phyloP scores from a whole-genome alignment of 2,113 vertebrate species.

The Apus apus region DNA sequence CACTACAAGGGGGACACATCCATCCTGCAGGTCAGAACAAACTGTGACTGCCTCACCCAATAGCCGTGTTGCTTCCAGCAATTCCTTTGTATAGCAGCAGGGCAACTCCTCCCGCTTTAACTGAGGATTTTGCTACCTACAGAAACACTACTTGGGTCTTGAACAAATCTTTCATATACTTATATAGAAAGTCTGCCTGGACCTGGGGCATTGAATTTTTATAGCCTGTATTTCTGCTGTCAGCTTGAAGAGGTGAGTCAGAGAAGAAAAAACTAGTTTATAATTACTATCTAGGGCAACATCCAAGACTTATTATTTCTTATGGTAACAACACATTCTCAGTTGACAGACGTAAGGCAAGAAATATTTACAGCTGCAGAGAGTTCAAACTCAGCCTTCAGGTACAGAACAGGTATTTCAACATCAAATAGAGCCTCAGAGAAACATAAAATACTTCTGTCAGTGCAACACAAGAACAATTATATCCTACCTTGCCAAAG shows the following conservation, averaged over 20 bases:
- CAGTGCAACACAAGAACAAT: neutral
- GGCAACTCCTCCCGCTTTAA: neutral
- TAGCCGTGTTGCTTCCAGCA: neutral
- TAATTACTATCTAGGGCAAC: neutral
- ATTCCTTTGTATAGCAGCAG: neutral
- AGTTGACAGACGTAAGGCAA: neutral
- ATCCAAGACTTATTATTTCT: neutral
- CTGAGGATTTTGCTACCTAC: neutral
- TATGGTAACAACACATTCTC: neutral
- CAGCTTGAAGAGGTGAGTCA: neutral
- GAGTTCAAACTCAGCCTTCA: neutral
- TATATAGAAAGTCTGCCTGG: neutral
- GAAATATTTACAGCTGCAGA: neutral
- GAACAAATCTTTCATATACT: neutral
- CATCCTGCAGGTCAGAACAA: neutral
- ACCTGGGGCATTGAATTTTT: neutral
- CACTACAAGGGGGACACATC: fast-evolving
- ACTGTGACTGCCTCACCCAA: neutral
- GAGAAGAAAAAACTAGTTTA: neutral
- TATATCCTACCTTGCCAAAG: slow-evolving; percentile 86
- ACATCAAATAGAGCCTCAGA: neutral
- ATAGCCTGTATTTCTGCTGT: neutral
- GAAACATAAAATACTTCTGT: neutral
- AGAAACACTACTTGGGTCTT: neutral
- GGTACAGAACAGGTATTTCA: neutral